Conservation (phyloP, 1,140 invertebrate species). For the Calliphora vicina region DNA sequence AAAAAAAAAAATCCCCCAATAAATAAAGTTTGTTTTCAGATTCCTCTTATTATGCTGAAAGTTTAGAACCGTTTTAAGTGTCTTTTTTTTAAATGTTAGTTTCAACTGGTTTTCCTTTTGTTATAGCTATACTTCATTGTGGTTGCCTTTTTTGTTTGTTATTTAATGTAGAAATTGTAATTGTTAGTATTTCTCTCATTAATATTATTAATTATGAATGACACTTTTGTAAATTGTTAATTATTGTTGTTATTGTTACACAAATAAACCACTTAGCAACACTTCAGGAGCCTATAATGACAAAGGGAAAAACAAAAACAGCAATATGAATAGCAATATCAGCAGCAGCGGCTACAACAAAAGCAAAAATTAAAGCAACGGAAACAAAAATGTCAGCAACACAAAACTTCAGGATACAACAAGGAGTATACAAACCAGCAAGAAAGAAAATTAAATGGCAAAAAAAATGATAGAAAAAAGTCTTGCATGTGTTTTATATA, state of each 20-base stretch:
- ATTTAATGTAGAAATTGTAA: neutral
- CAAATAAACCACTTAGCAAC: conserved; percentile 18
- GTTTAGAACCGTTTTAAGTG: no score
- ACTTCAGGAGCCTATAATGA: conserved; percentile 11
- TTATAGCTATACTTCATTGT: no score
- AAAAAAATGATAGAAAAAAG: neutral
- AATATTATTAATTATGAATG: conserved; percentile 2
- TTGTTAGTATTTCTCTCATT: neutral
- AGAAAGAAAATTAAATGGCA: neutral
- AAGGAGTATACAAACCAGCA: neutral
- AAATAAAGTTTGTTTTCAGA: no score
- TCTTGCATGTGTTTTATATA: neutral
- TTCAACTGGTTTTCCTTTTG: no score
- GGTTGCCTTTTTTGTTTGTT: no score
- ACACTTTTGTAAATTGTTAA: conserved; percentile 31
- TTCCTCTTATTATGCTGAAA: no score
- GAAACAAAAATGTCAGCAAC: neutral
- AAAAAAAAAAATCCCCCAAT: no score
- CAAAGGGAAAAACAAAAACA: neutral
- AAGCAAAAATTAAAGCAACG: neutral
- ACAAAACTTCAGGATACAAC: neutral
- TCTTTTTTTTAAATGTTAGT: no score
- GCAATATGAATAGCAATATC: no score
- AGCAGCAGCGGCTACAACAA: no score
- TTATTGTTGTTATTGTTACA: neutral